Evolutionary conservation across 2,113 vertebrate species (phyloP).

Genomic region (Paratilapia polleni): DNA sequence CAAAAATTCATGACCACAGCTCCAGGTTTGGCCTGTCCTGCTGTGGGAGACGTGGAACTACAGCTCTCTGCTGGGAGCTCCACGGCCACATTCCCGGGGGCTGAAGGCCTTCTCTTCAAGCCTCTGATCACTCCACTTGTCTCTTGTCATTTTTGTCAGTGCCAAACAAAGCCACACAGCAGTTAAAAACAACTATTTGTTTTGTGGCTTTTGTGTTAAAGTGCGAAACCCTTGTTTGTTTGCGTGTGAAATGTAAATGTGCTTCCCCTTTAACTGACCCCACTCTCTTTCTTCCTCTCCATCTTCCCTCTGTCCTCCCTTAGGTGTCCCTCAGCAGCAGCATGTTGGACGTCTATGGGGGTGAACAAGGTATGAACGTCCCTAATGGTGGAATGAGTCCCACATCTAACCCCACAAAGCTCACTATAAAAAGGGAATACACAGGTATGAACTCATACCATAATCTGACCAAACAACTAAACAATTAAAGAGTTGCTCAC

Average conservation of each 20-base stretch:
- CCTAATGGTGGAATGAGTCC: conserved; percentile 87
- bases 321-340: conserved; percentile 89
- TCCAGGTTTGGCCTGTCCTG: conserved; percentile 28
- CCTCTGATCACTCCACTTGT: conserved; percentile 2
- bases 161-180: conserved; percentile 44
- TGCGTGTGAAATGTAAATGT: conserved; percentile 31
- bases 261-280: conserved; percentile 17
- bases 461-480: conserved; percentile 49
- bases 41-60: conserved; percentile 11
- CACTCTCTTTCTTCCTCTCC: background rate
- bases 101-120: background rate
- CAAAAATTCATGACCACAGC: background rate
- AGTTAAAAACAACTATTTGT: conserved; percentile 54
- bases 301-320: conserved; percentile 2
- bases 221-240: background rate
- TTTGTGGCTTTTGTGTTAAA: conserved; percentile 6
- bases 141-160: conserved; percentile 8
- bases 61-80: conserved; percentile 19
- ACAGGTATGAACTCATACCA: conserved; percentile 85
- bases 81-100: background rate
- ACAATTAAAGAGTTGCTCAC: conserved; percentile 4
- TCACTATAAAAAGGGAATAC: conserved; percentile 92
- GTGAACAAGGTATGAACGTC: conserved; percentile 88
- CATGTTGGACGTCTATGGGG: conserved; percentile 92
- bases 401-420: conserved; percentile 86